Conservation (phyloP, 2,888 invertebrate genomes). For the Drosophila cracens region DNA sequence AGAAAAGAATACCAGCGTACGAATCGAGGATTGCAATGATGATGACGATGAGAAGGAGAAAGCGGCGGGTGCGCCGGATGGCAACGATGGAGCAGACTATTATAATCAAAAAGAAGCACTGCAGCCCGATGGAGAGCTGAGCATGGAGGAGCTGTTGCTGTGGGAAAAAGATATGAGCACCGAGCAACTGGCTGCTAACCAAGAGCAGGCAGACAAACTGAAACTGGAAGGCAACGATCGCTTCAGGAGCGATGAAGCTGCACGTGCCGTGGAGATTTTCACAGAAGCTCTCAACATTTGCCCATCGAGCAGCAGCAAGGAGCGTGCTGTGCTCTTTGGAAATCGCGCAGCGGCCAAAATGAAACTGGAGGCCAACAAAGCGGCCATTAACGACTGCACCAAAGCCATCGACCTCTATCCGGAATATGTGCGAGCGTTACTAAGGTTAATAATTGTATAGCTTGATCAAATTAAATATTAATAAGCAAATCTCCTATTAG, state of each 20-base stretch:
- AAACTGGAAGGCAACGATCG: conserved; percentile 92
- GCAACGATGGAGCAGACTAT: conserved; percentile 16
- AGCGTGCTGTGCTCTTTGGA: conserved; percentile 92
- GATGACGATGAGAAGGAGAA: background rate
- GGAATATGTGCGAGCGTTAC: conserved; percentile 92
- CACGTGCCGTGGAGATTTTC: conserved; percentile 89
- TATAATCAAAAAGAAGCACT: conserved; percentile 23
- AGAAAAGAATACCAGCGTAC: conserved; percentile 71
- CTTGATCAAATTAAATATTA: background rate
- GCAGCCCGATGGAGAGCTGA: conserved; percentile 86
- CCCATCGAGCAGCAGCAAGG: conserved; percentile 89
- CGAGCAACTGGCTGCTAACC: conserved; percentile 87
- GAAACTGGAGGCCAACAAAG: conserved; percentile 88
- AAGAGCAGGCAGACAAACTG: conserved; percentile 87
- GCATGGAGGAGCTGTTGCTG: conserved; percentile 86
- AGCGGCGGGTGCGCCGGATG: conserved; percentile 22
- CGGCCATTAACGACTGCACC: conserved; percentile 93
- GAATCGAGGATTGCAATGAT: conserved; percentile 53
- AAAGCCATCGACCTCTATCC: conserved; percentile 94
- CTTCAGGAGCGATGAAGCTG: conserved; percentile 88
- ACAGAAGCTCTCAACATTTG: conserved; percentile 91
- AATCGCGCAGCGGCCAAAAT: conserved; percentile 95
- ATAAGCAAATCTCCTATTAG: conserved; percentile 84
- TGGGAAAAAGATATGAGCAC: conserved; percentile 88
- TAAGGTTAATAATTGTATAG: conserved; percentile 85